A percentile compares a stretch with the other conserved stretches of the same genome.
Conservation (phyloP, 2,113 vertebrate species). For the Prolemur simus region DNA sequence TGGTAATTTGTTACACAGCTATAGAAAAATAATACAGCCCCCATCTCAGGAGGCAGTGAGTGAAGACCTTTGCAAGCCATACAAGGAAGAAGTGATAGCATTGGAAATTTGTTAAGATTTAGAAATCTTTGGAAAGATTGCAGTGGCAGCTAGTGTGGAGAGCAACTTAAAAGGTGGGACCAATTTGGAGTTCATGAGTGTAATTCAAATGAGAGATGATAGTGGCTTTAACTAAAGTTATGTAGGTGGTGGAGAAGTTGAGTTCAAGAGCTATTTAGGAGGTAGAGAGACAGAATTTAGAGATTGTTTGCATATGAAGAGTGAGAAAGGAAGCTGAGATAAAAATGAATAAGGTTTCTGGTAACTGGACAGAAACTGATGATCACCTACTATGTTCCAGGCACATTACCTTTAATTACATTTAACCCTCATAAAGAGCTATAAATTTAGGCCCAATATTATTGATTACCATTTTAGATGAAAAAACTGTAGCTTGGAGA, state of each 20-base stretch:
- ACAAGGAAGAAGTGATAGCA: background rate
- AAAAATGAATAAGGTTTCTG: background rate
- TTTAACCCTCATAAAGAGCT: constrained; percentile 2
- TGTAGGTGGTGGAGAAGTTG: background rate
- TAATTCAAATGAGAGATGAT: background rate
- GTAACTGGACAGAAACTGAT: background rate
- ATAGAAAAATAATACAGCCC: background rate
- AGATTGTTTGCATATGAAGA: background rate
- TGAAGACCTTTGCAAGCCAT: background rate
- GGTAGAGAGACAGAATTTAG: background rate
- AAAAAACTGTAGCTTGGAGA: background rate
- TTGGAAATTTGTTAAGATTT: background rate
- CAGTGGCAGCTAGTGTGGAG: background rate
- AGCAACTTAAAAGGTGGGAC: background rate
- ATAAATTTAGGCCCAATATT: background rate
- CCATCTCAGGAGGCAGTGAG: background rate
- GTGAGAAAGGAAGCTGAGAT: background rate
- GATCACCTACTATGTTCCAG: background rate
- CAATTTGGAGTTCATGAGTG: background rate
- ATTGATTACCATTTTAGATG: background rate
- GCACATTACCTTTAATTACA: background rate
- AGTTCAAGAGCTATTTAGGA: background rate
- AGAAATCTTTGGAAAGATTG: background rate
- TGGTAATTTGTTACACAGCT: background rate
- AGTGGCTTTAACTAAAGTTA: background rate